phyloP scores from a whole-genome alignment of 2,113 vertebrate species.

The Stomatorhinus ivindoensis region DNA sequence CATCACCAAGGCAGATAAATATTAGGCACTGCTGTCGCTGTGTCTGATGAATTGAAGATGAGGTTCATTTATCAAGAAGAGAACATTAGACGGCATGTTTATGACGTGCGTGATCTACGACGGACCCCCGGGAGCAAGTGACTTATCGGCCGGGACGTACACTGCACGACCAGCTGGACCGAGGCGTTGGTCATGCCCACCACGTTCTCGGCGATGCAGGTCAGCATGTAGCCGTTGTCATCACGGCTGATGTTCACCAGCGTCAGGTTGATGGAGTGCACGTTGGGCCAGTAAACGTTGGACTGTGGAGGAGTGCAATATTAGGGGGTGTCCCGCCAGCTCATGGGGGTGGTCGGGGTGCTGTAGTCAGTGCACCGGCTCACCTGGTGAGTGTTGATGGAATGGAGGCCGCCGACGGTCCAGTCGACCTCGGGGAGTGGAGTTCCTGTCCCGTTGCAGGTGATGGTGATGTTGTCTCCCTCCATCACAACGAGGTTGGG shows the following conservation, averaged over 20 bases:
- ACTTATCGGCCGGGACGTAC: conserved; percentile 62
- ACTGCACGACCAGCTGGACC: conserved; percentile 84
- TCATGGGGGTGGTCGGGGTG: background rate
- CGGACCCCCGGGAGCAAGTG: background rate
- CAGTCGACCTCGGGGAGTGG: conserved; percentile 93
- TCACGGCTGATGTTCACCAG: conserved; percentile 88
- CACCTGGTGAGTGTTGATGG: conserved; percentile 96
- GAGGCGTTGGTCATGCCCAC: conserved; percentile 95
- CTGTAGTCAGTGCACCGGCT: background rate
- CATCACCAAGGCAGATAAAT: background rate
- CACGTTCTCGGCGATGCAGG: conserved; percentile 91
- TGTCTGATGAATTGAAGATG: background rate
- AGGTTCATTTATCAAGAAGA: background rate
- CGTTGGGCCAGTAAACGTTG: conserved; percentile 88
- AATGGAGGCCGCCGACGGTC: conserved; percentile 81
- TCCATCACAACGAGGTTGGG: conserved; percentile 82
- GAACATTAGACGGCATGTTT: background rate
- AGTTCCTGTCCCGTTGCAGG: conserved; percentile 85
- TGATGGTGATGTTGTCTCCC: conserved; percentile 85
- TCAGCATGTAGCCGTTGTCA: conserved; percentile 86
- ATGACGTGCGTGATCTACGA: conserved; percentile 33
- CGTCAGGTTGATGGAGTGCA: conserved; percentile 91
- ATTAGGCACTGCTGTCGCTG: background rate
- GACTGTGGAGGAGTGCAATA: conserved; percentile 56
- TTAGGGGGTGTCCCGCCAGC: background rate